These are phyloP conservation scores for Leptopilina clavipes DNA, from an alignment of 1,140 invertebrate species.

Conservation along the genomic window DNA sequence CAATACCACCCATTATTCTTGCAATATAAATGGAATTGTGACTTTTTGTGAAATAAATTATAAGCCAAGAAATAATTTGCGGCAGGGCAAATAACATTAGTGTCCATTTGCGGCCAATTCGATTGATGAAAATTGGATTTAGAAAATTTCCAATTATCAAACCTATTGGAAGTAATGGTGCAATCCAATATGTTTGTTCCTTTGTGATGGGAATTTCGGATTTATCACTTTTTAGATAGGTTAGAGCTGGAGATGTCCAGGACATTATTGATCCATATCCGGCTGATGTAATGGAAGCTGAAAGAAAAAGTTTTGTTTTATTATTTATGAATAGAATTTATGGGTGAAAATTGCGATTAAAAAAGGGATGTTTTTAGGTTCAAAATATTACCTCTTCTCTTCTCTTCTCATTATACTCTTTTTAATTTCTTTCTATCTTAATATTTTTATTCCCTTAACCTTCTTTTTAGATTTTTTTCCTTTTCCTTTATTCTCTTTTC, in stretches of 20 bases:
- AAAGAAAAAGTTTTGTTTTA: neutral
- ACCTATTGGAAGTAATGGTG: neutral
- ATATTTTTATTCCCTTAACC: no score
- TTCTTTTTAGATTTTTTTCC: no score
- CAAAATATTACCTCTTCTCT: no score
- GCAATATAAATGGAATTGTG: neutral
- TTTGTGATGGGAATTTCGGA: neutral
- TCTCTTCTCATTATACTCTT: no score
- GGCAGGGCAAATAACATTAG: neutral
- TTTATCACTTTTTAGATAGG: neutral
- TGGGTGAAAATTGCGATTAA: no score
- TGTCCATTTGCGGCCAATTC: neutral
- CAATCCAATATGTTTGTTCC: neutral
- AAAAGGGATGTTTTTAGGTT: no score
- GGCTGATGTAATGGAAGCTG: neutral
- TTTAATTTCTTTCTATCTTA: no score
- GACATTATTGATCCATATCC: neutral
- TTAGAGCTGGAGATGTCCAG: neutral
- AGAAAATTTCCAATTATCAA: neutral
- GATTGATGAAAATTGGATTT: neutral
- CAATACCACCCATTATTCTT: constrained; percentile 5
- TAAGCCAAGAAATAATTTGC: neutral
- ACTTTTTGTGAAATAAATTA: neutral
- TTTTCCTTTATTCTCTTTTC: no score
- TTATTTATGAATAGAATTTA: neutral